Evolutionary conservation across 1,140 invertebrate species (phyloP).

Genomic region (Caenorhabditis tropicalis): DNA sequence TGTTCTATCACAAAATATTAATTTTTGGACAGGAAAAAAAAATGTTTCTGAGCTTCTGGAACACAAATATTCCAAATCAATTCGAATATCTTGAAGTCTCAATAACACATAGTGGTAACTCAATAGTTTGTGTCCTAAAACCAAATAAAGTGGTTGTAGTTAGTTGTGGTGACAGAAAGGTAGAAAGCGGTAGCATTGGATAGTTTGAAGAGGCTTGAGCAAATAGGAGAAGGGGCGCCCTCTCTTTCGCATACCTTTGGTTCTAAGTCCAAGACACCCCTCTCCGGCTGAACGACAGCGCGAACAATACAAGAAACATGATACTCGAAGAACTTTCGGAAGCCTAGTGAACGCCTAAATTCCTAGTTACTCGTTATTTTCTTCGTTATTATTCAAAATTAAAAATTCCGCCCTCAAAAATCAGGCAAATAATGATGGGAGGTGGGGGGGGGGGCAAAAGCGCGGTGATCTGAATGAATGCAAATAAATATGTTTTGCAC

Average conservation of each 20-base stretch:
- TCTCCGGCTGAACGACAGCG: neutral
- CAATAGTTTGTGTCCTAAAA: conserved; percentile 34
- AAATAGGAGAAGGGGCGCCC: neutral
- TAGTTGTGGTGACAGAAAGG: neutral
- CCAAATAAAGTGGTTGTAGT: neutral
- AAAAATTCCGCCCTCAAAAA: neutral
- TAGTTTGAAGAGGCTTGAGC: conserved; percentile 44
- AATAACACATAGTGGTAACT: conserved; percentile 24
- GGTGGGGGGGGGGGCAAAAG: too few relatives aligned
- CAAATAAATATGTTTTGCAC: conserved; percentile 45
- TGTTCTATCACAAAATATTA: too few relatives aligned
- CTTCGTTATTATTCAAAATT: neutral
- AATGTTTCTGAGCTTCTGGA: too few relatives aligned
- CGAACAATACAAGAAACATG: conserved; percentile 35
- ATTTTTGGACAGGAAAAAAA: too few relatives aligned
- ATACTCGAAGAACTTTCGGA: conserved; percentile 5
- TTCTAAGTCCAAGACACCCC: conserved; percentile 12
- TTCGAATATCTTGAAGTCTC: too few relatives aligned
- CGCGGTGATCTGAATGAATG: conserved; percentile 31
- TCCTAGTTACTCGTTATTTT: neutral
- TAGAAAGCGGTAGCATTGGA: conserved; percentile 26
- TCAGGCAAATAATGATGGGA: conserved; percentile 11
- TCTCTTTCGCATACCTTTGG: conserved; percentile 17
- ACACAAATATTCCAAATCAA: too few relatives aligned
- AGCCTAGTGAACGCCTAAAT: neutral